These are phyloP conservation scores for Embiotoca jacksoni DNA, from an alignment of 2,113 vertebrate genomes.

Conservation along the genomic window DNA sequence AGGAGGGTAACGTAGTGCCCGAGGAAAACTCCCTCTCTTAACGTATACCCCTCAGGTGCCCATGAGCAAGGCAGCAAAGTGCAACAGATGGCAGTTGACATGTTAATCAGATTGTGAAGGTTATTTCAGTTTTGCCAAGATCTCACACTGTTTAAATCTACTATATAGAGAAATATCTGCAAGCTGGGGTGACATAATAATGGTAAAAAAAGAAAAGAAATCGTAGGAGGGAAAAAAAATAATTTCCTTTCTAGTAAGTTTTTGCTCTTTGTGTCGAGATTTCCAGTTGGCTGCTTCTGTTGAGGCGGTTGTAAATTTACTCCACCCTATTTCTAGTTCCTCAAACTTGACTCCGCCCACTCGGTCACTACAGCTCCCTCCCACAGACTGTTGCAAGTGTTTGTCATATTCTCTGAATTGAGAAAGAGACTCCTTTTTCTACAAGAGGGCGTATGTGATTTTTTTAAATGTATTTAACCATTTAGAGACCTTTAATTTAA, in stretches of 20 bases:
- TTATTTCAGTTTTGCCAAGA: not conserved
- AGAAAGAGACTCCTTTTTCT: slow-evolving; percentile 13
- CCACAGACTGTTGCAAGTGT: slow-evolving; percentile 66
- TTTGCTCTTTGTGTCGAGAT: slow-evolving; percentile 49
- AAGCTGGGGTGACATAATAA: slow-evolving; percentile 18
- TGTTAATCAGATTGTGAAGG: not conserved
- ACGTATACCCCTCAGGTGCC: not conserved
- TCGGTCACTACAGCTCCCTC: slow-evolving; percentile 30
- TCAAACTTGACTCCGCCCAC: slow-evolving; percentile 48
- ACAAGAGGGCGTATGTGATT: too few relatives aligned
- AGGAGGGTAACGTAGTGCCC: not conserved
- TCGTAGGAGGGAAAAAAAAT: not conserved
- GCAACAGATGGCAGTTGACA: not conserved
- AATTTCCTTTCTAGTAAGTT: slow-evolving; percentile 14
- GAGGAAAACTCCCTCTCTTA: slow-evolving; percentile 1
- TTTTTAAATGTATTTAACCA: too few relatives aligned
- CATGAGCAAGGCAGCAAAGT: slow-evolving; percentile 7
- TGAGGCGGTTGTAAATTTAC: slow-evolving; percentile 16
- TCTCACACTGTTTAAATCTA: not conserved
- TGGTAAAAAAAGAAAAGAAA: not conserved
- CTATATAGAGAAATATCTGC: not conserved
- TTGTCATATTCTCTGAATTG: slow-evolving; percentile 13
- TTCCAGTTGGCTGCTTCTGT: slow-evolving; percentile 49
- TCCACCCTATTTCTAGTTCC: slow-evolving; percentile 62
- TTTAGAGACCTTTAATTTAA: slow-evolving; percentile 8